phyloP scores from a whole-genome alignment of 23 tunicate genomes.

The Phallusia fumigata region DNA sequence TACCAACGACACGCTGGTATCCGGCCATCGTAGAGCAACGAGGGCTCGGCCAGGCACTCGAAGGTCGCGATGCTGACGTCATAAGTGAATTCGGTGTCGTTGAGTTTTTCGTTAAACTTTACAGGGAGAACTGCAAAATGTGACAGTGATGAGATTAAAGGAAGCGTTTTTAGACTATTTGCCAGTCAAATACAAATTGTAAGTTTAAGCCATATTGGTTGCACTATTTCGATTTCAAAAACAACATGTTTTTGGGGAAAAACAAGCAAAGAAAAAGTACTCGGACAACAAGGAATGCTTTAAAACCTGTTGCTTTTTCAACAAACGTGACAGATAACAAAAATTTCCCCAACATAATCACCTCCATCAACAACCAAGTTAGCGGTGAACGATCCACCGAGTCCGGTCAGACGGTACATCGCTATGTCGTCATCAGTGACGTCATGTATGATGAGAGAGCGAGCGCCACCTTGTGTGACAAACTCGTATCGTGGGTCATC shows the following conservation, averaged over 20 bases:
- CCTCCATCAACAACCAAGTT: slow-evolving; percentile 89
- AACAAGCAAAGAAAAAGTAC: not conserved
- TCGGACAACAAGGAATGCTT: not conserved
- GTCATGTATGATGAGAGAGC: slow-evolving; percentile 73
- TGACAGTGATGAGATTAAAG: not conserved
- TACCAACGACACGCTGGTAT: slow-evolving; percentile 62
- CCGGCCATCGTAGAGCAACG: slow-evolving; percentile 57
- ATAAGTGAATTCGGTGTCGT: slow-evolving; percentile 43
- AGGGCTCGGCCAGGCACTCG: slow-evolving; percentile 65
- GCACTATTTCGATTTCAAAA: not conserved
- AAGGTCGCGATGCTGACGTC: slow-evolving; percentile 63
- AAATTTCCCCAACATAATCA: not conserved
- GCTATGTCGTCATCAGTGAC: slow-evolving; percentile 65
- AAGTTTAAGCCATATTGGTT: no score
- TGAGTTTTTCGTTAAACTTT: slow-evolving; percentile 44
- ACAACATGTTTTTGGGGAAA: not conserved
- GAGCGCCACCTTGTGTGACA: slow-evolving; percentile 52
- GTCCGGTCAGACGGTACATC: slow-evolving; percentile 57
- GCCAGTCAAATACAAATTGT: not conserved
- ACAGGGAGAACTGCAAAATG: slow-evolving; percentile 79
- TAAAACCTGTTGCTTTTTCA: not conserved
- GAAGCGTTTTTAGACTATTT: not conserved
- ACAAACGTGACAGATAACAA: no score
- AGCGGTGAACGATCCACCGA: slow-evolving; percentile 70
- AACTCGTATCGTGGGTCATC: slow-evolving; percentile 67